Conservation (phyloP, 2,797 vertebrate genomes). For the Columba guinea region DNA sequence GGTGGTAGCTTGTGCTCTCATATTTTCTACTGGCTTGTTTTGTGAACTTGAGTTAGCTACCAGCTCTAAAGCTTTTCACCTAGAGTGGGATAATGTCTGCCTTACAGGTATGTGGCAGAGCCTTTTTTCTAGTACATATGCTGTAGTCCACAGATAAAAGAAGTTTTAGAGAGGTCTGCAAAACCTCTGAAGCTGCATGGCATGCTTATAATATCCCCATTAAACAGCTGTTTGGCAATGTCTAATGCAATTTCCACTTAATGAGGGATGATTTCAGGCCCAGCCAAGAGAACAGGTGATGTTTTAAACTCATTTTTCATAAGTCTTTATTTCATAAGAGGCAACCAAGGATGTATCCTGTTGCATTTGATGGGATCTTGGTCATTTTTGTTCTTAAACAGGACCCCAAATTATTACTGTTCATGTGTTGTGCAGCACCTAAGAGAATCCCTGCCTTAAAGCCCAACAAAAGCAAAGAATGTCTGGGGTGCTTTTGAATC, state of each 20-base stretch:
- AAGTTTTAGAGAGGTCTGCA: conserved; percentile 30
- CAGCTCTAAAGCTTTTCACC: conserved; percentile 9
- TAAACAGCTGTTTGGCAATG: conserved; percentile 55
- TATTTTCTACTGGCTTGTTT: conserved; percentile 6
- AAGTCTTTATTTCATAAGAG: neutral
- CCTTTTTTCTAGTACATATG: conserved; percentile 5
- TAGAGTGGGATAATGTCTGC: neutral
- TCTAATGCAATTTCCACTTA: conserved; percentile 29
- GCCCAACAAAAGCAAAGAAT: neutral
- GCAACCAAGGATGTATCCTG: neutral
- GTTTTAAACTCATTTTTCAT: conserved; percentile 13
- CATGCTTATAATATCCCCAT: neutral
- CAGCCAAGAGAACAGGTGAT: conserved; percentile 6
- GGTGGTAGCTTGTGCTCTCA: neutral
- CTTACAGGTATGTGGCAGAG: neutral
- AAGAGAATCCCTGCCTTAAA: neutral
- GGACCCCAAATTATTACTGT: neutral
- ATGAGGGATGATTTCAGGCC: neutral
- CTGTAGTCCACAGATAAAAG: conserved; percentile 41
- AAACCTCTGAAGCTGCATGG: conserved; percentile 40
- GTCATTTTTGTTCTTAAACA: neutral
- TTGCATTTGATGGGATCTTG: neutral
- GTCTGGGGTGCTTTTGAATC: neutral
- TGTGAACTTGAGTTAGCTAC: neutral
- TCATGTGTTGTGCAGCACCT: neutral